A percentile compares a stretch with the other conserved stretches of the same genome.
These are phyloP conservation scores for Ooceraea biroi DNA, from an alignment of 1,140 invertebrate species.

Conservation along the genomic window DNA sequence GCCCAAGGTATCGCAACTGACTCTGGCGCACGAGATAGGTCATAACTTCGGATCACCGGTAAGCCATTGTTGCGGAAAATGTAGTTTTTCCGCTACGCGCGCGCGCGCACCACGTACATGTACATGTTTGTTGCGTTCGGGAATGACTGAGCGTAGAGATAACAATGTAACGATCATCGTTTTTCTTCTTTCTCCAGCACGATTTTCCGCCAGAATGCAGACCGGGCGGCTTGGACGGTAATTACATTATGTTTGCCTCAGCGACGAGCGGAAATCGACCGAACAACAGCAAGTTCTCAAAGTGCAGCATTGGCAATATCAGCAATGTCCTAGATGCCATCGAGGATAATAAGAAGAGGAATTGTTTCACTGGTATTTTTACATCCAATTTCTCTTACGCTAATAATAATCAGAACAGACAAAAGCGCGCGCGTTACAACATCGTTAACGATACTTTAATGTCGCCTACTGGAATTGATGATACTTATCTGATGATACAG, in stretches of 20 bases:
- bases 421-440: conserved; percentile 5
- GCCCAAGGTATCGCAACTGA: conserved; percentile 98
- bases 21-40: conserved; percentile 99
- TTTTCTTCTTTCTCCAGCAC: conserved; percentile 89
- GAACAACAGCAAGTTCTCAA: conserved; percentile 98
- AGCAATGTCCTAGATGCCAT: conserved; percentile 97
- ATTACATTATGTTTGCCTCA: conserved; percentile 99
- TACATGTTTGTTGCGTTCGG: neutral
- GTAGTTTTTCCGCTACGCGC: neutral
- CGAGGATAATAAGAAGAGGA: conserved; percentile 95
- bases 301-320: conserved; percentile 97
- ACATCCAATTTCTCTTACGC: neutral
- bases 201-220: conserved; percentile 97
- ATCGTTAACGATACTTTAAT: conserved; percentile 49
- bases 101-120: neutral
- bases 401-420: neutral
- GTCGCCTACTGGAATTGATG: conserved; percentile 78
- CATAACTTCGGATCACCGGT: conserved; percentile 99
- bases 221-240: conserved; percentile 94
- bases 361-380: conserved; percentile 93
- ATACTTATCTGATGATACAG: conserved; percentile 91
- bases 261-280: conserved; percentile 97
- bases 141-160: conserved; percentile 1
- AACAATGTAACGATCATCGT: conserved; percentile 24
- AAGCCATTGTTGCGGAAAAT: conserved; percentile 73